A percentile compares a stretch with the other conserved stretches of the same genome.
Evolutionary conservation across 2,888 invertebrate species (phyloP).

Genomic region (Leucophora obtusa): DNA sequence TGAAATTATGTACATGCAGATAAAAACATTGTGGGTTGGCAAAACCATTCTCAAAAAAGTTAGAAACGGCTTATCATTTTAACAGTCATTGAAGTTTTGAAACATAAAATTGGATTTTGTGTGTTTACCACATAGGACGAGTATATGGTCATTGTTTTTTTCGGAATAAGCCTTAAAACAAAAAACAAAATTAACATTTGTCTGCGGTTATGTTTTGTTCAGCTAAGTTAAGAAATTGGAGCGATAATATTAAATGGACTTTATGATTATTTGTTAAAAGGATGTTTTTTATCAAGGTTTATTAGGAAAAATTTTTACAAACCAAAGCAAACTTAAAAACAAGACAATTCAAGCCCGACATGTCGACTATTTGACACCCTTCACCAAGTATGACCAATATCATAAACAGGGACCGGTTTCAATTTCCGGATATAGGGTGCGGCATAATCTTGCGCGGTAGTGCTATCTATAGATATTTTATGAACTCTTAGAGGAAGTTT

Average conservation of each 20-base stretch:
- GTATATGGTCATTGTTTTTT: neutral
- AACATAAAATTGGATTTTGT: conserved; percentile 25
- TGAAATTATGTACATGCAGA: neutral
- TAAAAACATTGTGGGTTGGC: neutral
- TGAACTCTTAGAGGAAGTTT: no score
- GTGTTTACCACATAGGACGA: neutral
- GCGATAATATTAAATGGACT: neutral
- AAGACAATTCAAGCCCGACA: no score
- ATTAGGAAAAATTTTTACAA: no score
- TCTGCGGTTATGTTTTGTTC: neutral
- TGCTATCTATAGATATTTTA: no score
- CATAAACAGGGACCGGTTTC: no score
- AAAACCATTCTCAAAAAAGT: neutral
- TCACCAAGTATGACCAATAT: no score
- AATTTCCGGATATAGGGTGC: no score
- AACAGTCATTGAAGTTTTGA: conserved; percentile 33
- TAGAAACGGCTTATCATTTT: conserved; percentile 45
- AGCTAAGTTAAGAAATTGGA: neutral
- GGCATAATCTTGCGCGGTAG: no score
- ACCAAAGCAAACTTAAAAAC: no score
- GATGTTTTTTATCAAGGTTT: no score
- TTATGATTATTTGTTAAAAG: neutral
- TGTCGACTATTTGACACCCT: no score
- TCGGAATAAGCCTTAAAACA: neutral
- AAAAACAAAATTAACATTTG: neutral